phyloP scores from a whole-genome alignment of 2,888 invertebrate genomes.

The Mesoligia furuncula region DNA sequence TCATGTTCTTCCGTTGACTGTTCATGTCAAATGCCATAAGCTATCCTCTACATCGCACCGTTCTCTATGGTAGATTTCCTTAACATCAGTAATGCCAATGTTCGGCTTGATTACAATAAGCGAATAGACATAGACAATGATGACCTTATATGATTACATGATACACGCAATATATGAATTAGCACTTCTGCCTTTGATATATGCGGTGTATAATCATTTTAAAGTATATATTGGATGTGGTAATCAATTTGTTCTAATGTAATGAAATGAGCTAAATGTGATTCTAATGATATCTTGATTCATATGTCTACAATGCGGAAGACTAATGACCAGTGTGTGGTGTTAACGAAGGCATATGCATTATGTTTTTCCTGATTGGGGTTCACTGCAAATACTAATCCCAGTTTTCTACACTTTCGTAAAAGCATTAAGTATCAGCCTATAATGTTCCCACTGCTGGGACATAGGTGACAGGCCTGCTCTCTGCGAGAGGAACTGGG shows the following conservation, averaged over 20 bases:
- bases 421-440: background rate
- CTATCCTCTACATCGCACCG: constrained; percentile 3
- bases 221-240: constrained; percentile 44
- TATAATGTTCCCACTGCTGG: background rate
- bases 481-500: background rate
- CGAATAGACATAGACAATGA: constrained; percentile 61
- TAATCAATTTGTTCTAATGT: constrained; percentile 63
- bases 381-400: background rate
- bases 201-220: constrained; percentile 53
- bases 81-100: constrained; percentile 47
- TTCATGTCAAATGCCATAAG: background rate
- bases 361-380: background rate
- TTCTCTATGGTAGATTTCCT: constrained; percentile 9
- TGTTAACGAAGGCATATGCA: background rate
- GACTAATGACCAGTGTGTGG: background rate
- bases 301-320: constrained; percentile 14
- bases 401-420: too few species aligned
- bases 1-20: background rate
- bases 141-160: constrained; percentile 63
- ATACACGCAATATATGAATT: constrained; percentile 77
- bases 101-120: constrained; percentile 42
- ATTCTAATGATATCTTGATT: constrained; percentile 48
- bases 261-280: constrained; percentile 57
- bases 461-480: background rate
- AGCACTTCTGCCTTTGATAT: constrained; percentile 64